Evolutionary conservation across 2,797 vertebrate species (phyloP).

Genomic region (Hemibagrus guttatus): DNA sequence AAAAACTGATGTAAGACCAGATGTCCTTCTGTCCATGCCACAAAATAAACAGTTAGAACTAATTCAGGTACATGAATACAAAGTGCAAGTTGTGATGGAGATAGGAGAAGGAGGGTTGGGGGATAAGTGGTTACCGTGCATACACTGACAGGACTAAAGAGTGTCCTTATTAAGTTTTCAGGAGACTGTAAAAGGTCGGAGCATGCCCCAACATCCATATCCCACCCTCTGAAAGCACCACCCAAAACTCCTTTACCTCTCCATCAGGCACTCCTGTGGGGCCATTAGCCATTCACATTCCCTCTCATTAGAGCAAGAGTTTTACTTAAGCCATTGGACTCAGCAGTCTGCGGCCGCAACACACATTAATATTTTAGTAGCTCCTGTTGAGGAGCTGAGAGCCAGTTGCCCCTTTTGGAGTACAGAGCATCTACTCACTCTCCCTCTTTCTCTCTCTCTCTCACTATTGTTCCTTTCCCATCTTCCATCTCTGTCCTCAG

Average conservation of each 20-base stretch:
- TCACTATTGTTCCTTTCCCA: constrained; percentile 19
- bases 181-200: constrained; percentile 74
- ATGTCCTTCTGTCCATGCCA: background rate
- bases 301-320: constrained; percentile 79
- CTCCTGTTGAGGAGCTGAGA: constrained; percentile 78
- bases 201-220: constrained; percentile 59
- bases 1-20: constrained; percentile 13
- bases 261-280: constrained; percentile 73
- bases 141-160: constrained; percentile 38
- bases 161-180: constrained; percentile 76
- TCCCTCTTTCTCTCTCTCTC: constrained; percentile 24
- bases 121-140: background rate
- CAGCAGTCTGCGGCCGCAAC: constrained; percentile 75
- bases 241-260: constrained; percentile 61
- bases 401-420: constrained; percentile 72
- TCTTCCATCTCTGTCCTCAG: constrained; percentile 36
- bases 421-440: constrained; percentile 38
- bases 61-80: background rate
- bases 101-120: constrained; percentile 21
- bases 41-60: background rate
- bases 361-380: constrained; percentile 81
- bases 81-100: background rate
- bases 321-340: constrained; percentile 76
- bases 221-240: constrained; percentile 47
- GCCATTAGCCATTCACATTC: constrained; percentile 80